Evolutionary conservation across 2,113 vertebrate species (phyloP).

Genomic region (Notarius quadriscutis): DNA sequence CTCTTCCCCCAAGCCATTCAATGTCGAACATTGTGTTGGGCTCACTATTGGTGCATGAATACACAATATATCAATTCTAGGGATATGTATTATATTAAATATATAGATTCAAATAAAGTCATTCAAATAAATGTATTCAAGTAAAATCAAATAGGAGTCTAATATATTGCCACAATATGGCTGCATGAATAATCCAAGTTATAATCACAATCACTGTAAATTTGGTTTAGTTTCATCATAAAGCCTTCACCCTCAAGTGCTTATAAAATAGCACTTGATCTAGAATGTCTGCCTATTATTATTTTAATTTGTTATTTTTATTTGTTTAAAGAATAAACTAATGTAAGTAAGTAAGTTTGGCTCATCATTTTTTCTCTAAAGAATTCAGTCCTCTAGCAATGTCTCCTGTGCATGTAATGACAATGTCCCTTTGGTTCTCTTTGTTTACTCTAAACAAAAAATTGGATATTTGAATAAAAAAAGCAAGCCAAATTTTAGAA

Average conservation of each 20-base stretch:
- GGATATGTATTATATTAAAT: neutral
- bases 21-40: conserved; percentile 91
- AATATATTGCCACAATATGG: neutral
- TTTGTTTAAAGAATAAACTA: neutral
- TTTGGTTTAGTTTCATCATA: neutral
- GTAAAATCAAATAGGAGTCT: neutral
- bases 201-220: neutral
- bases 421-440: neutral
- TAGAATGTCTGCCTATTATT: neutral
- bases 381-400: neutral
- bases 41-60: conserved; percentile 68
- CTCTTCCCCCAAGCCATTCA: conserved; percentile 86
- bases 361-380: neutral
- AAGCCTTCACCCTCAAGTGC: neutral
- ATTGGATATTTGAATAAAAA: neutral
- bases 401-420: neutral
- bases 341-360: neutral
- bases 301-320: neutral
- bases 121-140: neutral
- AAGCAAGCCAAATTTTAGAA: neutral
- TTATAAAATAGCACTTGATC: neutral
- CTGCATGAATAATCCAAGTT: neutral
- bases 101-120: neutral
- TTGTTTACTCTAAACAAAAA: neutral
- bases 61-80: neutral